Evolutionary conservation across 2,113 vertebrate genomes (phyloP).

Genomic region (Hippoglossus stenolepis): DNA sequence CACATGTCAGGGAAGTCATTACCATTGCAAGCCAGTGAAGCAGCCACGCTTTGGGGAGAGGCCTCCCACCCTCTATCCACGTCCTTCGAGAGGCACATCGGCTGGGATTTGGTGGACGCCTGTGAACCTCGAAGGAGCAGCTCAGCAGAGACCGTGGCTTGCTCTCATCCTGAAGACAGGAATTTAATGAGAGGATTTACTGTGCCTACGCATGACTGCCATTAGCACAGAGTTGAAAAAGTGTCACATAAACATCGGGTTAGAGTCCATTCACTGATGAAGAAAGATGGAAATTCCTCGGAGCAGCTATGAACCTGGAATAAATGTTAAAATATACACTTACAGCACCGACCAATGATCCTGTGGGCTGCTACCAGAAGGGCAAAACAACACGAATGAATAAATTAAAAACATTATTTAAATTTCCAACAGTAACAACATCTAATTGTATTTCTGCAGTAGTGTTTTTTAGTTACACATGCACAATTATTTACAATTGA

Average conservation of each 20-base stretch:
- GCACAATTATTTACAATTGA: background rate
- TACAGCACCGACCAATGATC: background rate
- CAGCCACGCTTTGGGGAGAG: slow-evolving; percentile 12
- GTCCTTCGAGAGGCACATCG: background rate
- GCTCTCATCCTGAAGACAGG: slow-evolving; percentile 38
- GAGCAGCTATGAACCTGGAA: slow-evolving; percentile 26
- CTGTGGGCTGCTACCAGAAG: background rate
- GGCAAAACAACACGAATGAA: background rate
- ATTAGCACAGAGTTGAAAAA: slow-evolving; percentile 41
- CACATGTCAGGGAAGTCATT: slow-evolving; percentile 41
- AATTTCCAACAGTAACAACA: background rate
- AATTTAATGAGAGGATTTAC: slow-evolving; percentile 59
- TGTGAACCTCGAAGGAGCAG: slow-evolving; percentile 37
- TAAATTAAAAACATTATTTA: slow-evolving; percentile 11
- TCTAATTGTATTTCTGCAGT: slow-evolving; percentile 6
- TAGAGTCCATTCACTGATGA: slow-evolving; percentile 52
- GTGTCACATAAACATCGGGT: slow-evolving; percentile 49
- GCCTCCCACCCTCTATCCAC: background rate
- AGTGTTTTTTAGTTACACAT: background rate
- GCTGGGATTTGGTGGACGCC: slow-evolving; percentile 25
- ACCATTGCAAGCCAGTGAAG: slow-evolving; percentile 32
- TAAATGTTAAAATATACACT: slow-evolving; percentile 38
- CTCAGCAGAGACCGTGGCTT: slow-evolving; percentile 30
- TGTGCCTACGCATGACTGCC: slow-evolving; percentile 34
- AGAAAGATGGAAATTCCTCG: slow-evolving; percentile 3